phyloP scores from a whole-genome alignment of 2,797 vertebrate genomes.

The Margarornis squamiger region DNA sequence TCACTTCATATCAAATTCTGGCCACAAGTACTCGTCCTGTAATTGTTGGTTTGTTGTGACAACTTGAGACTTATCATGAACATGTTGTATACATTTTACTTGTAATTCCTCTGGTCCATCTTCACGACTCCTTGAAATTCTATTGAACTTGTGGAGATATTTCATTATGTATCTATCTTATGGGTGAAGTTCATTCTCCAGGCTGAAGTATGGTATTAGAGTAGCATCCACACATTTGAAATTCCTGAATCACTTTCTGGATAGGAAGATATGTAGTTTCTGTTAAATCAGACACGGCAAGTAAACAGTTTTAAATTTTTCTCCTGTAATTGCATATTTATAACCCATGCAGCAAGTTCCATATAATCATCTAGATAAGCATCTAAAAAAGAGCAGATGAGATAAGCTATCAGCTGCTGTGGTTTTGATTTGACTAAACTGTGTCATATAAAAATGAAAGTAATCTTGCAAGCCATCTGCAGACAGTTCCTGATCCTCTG shows the following conservation, averaged over 20 bases:
- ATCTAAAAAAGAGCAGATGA: slow-evolving; percentile 28
- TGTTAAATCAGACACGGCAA: background rate
- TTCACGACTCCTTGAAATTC: background rate
- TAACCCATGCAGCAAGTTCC: background rate
- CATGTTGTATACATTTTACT: background rate
- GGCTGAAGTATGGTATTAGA: background rate
- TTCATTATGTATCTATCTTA: background rate
- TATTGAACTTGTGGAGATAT: background rate
- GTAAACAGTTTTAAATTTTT: slow-evolving; percentile 2
- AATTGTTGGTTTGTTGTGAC: background rate
- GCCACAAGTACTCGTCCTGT: background rate
- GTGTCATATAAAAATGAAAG: slow-evolving; percentile 10
- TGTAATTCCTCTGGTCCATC: background rate
- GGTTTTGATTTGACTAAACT: slow-evolving; percentile 50
- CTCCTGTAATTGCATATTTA: slow-evolving; percentile 22
- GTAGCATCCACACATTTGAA: background rate
- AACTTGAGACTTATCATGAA: background rate
- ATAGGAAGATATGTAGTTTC: background rate
- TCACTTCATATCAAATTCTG: background rate
- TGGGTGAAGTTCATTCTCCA: background rate
- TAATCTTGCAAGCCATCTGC: slow-evolving; percentile 54
- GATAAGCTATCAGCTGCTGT: slow-evolving; percentile 41
- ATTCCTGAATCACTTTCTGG: background rate
- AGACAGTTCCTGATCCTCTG: slow-evolving; percentile 21
- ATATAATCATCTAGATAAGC: slow-evolving; percentile 36